Conservation (phyloP, 2,797 vertebrate species). For the Sebastolobus alascanus region DNA sequence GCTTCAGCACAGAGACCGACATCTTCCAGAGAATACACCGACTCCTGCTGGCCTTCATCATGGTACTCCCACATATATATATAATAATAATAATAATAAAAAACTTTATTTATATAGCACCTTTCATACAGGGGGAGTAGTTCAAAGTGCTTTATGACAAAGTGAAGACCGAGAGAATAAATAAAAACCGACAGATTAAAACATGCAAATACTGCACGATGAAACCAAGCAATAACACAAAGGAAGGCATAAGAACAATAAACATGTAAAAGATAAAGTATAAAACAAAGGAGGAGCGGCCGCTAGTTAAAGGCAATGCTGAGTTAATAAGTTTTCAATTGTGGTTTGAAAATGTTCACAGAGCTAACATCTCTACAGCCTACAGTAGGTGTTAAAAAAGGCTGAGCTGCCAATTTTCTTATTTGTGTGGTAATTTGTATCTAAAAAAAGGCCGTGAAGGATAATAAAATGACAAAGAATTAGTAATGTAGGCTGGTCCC, state of each 20-base stretch:
- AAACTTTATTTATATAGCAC: neutral
- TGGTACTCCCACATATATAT: slow-evolving; percentile 63
- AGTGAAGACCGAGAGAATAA: neutral
- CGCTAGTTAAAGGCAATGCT: no score
- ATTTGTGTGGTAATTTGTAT: neutral
- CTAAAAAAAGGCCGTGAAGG: accelerated
- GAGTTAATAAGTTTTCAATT: no score
- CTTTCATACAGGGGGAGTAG: neutral
- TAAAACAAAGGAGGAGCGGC: no score
- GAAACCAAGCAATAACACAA: no score
- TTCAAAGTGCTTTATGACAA: neutral
- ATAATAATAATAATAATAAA: no score
- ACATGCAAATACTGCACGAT: no score
- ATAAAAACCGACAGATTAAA: no score
- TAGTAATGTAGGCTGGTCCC: neutral
- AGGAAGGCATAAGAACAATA: no score
- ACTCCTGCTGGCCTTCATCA: slow-evolving; percentile 78
- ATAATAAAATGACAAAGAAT: neutral
- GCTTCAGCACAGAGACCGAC: slow-evolving; percentile 72
- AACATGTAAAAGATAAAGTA: no score
- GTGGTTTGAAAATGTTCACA: no score
- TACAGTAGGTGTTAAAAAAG: no score
- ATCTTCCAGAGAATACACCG: slow-evolving; percentile 83
- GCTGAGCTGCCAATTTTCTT: neutral
- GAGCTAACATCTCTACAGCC: neutral